phyloP scores from a whole-genome alignment of 1,140 invertebrate species.

The Drosophila triauraria region DNA sequence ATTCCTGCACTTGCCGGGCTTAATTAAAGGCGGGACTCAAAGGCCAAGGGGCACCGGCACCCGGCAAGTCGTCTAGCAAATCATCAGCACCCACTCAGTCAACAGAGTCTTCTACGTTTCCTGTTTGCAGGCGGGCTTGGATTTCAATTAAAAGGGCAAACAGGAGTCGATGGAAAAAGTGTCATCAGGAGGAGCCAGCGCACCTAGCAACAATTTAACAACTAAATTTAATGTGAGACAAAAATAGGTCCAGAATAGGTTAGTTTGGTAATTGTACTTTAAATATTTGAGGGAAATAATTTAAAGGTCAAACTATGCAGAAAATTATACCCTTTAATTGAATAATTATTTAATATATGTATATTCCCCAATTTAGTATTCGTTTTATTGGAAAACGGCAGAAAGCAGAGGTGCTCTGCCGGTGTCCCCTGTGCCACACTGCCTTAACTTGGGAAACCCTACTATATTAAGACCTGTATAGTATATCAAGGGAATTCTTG shows the following conservation, averaged over 20 bases:
- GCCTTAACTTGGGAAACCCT: too few relatives aligned
- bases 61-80: constrained; percentile 17
- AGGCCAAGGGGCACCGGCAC: constrained; percentile 27
- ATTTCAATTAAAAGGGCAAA: constrained; percentile 73
- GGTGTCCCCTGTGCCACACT: too few relatives aligned
- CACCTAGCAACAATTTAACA: neutral
- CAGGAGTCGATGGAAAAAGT: constrained; percentile 60
- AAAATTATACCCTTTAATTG: too few relatives aligned
- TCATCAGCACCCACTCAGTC: constrained; percentile 10
- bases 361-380: too few relatives aligned
- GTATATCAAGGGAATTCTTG: too few relatives aligned
- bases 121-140: constrained; percentile 17
- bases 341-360: too few relatives aligned
- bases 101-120: constrained; percentile 15
- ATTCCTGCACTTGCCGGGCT: constrained; percentile 55
- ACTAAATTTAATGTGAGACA: neutral
- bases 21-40: constrained; percentile 62
- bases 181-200: constrained; percentile 1
- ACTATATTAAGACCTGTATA: too few relatives aligned
- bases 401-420: too few relatives aligned
- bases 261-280: too few relatives aligned
- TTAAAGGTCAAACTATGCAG: too few relatives aligned
- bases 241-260: neutral
- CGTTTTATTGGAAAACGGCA: too few relatives aligned
- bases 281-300: too few relatives aligned